These are phyloP conservation scores for Silurus meridionalis DNA, from an alignment of 2,113 vertebrate species.

Conservation along the genomic window DNA sequence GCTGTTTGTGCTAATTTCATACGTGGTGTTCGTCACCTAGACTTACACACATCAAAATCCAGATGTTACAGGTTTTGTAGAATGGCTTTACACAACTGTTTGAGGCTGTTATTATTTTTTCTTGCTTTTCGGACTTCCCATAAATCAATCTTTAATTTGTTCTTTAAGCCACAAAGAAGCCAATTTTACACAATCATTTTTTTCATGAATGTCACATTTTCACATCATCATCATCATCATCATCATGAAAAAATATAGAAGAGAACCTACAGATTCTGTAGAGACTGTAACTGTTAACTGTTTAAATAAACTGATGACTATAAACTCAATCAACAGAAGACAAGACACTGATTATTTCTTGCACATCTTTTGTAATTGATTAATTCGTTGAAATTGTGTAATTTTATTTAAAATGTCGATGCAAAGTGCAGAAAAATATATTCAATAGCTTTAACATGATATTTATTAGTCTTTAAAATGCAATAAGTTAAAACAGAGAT, in stretches of 20 bases:
- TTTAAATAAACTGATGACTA: background rate
- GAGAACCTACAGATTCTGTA: background rate
- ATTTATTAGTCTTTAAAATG: conserved; percentile 20
- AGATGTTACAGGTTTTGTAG: background rate
- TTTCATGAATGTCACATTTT: background rate
- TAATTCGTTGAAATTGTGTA: background rate
- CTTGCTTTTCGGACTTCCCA: background rate
- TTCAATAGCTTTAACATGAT: conserved; percentile 4
- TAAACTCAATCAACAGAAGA: background rate
- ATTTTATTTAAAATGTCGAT: conserved; percentile 13
- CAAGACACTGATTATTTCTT: background rate
- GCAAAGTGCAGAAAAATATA: conserved; percentile 16
- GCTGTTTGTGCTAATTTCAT: background rate
- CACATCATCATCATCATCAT: background rate
- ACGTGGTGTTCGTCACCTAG: background rate
- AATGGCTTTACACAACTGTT: background rate
- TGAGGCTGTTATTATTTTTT: background rate
- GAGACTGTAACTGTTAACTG: background rate
- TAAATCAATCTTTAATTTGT: background rate
- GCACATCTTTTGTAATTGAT: background rate
- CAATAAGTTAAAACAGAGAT: conserved; percentile 33
- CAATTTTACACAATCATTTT: background rate
- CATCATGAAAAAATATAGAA: background rate
- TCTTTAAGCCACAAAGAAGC: background rate
- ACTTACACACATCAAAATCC: background rate